A percentile compares a stretch with the other conserved stretches of the same genome.
These are phyloP conservation scores for Passer domesticus DNA, from an alignment of 2,113 vertebrate species.

Conservation along the genomic window DNA sequence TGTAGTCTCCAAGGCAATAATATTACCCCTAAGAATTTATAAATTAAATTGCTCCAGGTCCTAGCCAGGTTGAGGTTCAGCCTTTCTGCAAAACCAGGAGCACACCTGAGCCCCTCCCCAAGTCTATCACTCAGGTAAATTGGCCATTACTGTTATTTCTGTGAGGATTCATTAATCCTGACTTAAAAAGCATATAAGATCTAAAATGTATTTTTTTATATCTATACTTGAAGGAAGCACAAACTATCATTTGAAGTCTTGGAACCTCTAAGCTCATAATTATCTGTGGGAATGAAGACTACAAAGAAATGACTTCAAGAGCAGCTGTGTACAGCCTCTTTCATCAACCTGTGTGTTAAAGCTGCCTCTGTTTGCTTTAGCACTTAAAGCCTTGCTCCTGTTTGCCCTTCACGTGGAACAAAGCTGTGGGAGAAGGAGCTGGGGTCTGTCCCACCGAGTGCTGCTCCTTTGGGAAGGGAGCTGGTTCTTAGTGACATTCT, in stretches of 20 bases:
- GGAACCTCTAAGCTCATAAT: background rate
- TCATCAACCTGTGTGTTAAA: background rate
- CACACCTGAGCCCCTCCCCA: accelerated
- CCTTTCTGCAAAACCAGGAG: background rate
- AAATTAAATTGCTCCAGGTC: background rate
- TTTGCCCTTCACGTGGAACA: background rate
- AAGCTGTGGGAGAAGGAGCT: background rate
- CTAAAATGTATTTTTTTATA: background rate
- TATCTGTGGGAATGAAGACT: background rate
- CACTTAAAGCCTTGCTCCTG: background rate
- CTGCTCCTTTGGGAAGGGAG: background rate
- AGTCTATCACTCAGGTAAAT: background rate
- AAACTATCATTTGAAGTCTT: background rate
- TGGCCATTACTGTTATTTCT: background rate
- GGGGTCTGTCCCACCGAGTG: background rate
- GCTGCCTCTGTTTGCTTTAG: background rate
- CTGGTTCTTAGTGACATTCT: background rate
- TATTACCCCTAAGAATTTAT: background rate
- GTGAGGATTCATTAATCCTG: background rate
- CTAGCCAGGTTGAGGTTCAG: background rate
- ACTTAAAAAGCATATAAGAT: background rate
- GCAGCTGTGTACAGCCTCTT: background rate
- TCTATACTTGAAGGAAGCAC: background rate
- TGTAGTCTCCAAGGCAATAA: background rate
- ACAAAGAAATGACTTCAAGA: background rate